These are phyloP conservation scores for Dasysyrphus tricinctus DNA, from an alignment of 2,888 invertebrate genomes.

Conservation along the genomic window DNA sequence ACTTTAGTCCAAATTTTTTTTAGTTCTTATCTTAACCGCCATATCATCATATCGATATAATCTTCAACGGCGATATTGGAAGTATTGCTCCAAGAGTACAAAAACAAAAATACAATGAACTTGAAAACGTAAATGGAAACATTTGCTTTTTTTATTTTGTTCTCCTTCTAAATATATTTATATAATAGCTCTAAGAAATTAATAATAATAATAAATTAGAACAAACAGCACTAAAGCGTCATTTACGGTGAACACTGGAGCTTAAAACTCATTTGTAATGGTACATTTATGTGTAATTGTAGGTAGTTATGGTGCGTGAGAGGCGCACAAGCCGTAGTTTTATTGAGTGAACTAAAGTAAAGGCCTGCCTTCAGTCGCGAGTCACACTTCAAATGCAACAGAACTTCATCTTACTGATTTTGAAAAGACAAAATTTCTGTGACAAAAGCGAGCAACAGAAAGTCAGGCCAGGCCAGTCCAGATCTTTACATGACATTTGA, in stretches of 20 bases:
- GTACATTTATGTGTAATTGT: conserved; percentile 44
- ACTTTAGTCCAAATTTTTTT: no score
- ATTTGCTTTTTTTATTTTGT: conserved; percentile 40
- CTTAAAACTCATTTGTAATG: conserved; percentile 56
- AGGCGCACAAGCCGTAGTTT: conserved; percentile 51
- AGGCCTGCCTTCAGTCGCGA: conserved; percentile 16
- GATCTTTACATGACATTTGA: neutral
- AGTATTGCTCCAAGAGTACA: neutral
- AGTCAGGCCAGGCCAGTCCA: neutral
- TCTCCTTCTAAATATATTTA: conserved; percentile 49
- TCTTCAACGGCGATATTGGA: neutral
- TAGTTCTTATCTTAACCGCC: no score
- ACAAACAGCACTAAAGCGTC: conserved; percentile 65
- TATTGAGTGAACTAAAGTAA: conserved; percentile 36
- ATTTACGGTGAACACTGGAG: conserved; percentile 68
- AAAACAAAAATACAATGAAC: neutral
- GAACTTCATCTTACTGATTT: neutral
- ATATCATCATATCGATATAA: neutral
- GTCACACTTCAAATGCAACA: conserved; percentile 1
- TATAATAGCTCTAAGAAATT: conserved; percentile 65
- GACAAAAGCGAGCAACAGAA: conserved; percentile 17
- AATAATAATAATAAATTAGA: conserved; percentile 57
- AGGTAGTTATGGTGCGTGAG: conserved; percentile 46
- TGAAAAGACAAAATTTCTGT: neutral
- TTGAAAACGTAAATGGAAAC: conserved; percentile 41